Percentiles rank a stretch among this genome's conserved stretches.
Conservation (phyloP, 1,140 invertebrate genomes). For the Trichonephila inaurata region DNA sequence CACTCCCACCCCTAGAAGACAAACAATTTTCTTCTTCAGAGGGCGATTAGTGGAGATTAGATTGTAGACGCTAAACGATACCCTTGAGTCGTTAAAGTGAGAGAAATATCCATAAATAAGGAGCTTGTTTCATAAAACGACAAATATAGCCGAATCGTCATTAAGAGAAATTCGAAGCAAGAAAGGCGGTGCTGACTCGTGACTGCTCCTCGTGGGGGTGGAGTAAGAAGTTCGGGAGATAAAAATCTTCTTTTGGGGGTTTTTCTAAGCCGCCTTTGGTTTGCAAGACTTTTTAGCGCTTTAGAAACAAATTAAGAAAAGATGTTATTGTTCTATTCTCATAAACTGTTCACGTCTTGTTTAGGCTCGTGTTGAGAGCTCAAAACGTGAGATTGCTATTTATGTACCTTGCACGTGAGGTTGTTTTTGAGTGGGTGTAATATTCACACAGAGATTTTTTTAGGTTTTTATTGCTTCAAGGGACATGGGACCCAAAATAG, state of each 20-base stretch:
- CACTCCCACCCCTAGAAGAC: background rate
- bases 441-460: too few relatives aligned
- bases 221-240: background rate
- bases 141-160: slow-evolving; percentile 64
- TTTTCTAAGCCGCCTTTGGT: background rate
- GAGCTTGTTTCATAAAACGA: slow-evolving; percentile 67
- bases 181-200: background rate
- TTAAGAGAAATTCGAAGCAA: slow-evolving; percentile 52
- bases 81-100: slow-evolving; percentile 47
- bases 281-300: too few relatives aligned
- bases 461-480: too few relatives aligned
- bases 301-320: too few relatives aligned
- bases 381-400: too few relatives aligned
- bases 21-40: background rate
- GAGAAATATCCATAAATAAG: slow-evolving; percentile 68
- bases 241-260: background rate
- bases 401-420: too few relatives aligned
- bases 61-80: slow-evolving; percentile 61
- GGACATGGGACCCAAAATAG: too few relatives aligned
- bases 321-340: too few relatives aligned
- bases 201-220: background rate
- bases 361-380: too few relatives aligned
- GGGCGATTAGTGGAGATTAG: slow-evolving; percentile 55
- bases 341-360: too few relatives aligned
- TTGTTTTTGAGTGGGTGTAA: too few relatives aligned